These are phyloP conservation scores for Cyanistes caeruleus DNA, from an alignment of 2,113 vertebrate genomes.

Conservation along the genomic window DNA sequence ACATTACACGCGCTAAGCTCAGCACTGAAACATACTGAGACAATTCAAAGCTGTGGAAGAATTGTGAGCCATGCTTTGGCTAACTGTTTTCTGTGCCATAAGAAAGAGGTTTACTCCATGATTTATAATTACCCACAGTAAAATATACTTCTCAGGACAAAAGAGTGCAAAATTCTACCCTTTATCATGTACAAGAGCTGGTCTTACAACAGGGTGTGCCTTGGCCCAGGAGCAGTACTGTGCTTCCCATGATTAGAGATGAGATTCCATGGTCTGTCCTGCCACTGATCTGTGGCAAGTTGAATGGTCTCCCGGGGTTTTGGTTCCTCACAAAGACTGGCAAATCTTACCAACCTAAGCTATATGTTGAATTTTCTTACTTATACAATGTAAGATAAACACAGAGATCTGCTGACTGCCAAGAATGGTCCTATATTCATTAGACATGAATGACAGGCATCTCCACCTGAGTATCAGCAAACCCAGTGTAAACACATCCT, in stretches of 20 bases:
- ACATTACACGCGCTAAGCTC: not conserved
- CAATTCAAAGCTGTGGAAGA: not conserved
- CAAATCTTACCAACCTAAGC: not conserved
- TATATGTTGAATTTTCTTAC: not conserved
- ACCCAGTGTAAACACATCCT: not conserved
- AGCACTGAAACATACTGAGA: not conserved
- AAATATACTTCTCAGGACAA: not conserved
- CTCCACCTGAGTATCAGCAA: not conserved
- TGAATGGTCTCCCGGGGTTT: not conserved
- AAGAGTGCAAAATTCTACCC: not conserved
- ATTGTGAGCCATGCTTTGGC: not conserved
- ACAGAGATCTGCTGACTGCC: not conserved
- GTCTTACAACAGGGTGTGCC: not conserved
- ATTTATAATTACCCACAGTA: not conserved
- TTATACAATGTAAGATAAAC: not conserved
- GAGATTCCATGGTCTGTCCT: not conserved
- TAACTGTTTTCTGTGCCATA: not conserved
- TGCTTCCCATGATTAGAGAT: not conserved
- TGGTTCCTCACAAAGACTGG: not conserved
- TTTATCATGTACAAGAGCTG: not conserved
- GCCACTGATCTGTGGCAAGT: not conserved
- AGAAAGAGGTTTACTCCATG: not conserved
- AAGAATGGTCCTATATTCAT: not conserved
- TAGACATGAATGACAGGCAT: not conserved
- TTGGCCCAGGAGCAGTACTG: not conserved